Evolutionary conservation across 2,797 vertebrate genomes (phyloP).

Genomic region (Tiaroga cobitis): DNA sequence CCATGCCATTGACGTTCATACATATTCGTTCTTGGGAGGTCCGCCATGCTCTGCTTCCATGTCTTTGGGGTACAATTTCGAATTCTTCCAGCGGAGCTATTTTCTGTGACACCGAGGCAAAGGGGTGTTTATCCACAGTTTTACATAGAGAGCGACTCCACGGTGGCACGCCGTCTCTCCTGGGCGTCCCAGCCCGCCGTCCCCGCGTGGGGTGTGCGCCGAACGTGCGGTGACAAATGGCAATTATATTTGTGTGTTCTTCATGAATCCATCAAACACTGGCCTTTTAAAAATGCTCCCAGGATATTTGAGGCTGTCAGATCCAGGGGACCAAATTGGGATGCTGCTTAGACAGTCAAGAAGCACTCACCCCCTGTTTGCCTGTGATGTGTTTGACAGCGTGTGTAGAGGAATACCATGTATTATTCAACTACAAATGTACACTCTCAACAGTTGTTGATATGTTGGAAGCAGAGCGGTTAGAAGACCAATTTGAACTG

Average conservation of each 20-base stretch:
- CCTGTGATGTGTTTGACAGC: slow-evolving; percentile 86
- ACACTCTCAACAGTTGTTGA: slow-evolving; percentile 86
- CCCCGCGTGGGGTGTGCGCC: slow-evolving; percentile 77
- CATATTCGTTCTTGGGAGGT: slow-evolving; percentile 75
- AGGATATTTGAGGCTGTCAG: slow-evolving; percentile 85
- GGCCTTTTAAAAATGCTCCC: slow-evolving; percentile 89
- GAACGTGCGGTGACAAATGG: slow-evolving; percentile 86
- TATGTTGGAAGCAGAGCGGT: slow-evolving; percentile 78
- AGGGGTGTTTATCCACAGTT: slow-evolving; percentile 69
- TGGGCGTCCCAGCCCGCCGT: slow-evolving; percentile 64
- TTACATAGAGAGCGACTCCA: slow-evolving; percentile 77
- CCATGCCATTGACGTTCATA: slow-evolving; percentile 73
- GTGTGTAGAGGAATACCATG: slow-evolving; percentile 84
- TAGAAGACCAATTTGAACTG: slow-evolving; percentile 79
- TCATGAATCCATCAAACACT: slow-evolving; percentile 88
- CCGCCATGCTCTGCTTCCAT: slow-evolving; percentile 58
- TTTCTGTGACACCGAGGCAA: slow-evolving; percentile 77
- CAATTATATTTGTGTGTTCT: slow-evolving; percentile 91
- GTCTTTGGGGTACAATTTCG: slow-evolving; percentile 83
- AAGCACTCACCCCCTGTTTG: slow-evolving; percentile 76
- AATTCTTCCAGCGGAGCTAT: slow-evolving; percentile 79
- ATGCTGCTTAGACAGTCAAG: slow-evolving; percentile 85
- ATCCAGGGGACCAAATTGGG: slow-evolving; percentile 84
- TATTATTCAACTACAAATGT: slow-evolving; percentile 87
- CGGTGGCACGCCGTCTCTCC: slow-evolving; percentile 67